Percentiles rank a stretch among this genome's conserved stretches.
phyloP scores from a whole-genome alignment of 1,140 invertebrate genomes.

The Lucilia cuprina region DNA sequence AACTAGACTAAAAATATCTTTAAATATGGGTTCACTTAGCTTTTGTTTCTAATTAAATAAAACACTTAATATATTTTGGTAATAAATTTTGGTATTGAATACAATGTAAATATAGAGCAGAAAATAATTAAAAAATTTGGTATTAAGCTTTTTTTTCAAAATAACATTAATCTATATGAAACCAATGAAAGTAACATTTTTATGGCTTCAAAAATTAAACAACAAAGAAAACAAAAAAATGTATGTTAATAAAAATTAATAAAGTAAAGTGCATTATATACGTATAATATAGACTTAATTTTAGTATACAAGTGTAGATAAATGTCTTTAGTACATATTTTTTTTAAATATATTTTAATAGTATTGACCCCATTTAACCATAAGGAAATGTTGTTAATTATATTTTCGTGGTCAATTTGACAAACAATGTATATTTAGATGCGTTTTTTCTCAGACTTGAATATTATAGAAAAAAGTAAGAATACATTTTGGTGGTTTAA shows the following conservation, averaged over 20 bases:
- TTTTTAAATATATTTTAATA: neutral
- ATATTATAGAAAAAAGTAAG: neutral
- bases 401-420: neutral
- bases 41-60: too few relatives aligned
- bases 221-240: neutral
- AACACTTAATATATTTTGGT: too few relatives aligned
- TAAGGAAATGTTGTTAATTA: neutral
- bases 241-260: neutral
- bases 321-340: neutral
- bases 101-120: too few relatives aligned
- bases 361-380: conserved; percentile 1
- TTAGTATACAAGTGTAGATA: neutral
- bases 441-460: neutral
- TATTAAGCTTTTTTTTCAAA: neutral
- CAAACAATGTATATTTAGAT: neutral
- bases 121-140: neutral
- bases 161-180: neutral
- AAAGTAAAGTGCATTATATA: neutral
- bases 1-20: too few relatives aligned
- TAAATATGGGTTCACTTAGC: too few relatives aligned
- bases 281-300: neutral
- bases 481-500: conserved; percentile 36
- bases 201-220: neutral
- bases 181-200: neutral
- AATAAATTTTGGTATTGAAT: too few relatives aligned